Percentiles rank a stretch among this genome's conserved stretches.
Evolutionary conservation across 1,140 invertebrate species (phyloP).

Genomic region (Dysdera silvatica): DNA sequence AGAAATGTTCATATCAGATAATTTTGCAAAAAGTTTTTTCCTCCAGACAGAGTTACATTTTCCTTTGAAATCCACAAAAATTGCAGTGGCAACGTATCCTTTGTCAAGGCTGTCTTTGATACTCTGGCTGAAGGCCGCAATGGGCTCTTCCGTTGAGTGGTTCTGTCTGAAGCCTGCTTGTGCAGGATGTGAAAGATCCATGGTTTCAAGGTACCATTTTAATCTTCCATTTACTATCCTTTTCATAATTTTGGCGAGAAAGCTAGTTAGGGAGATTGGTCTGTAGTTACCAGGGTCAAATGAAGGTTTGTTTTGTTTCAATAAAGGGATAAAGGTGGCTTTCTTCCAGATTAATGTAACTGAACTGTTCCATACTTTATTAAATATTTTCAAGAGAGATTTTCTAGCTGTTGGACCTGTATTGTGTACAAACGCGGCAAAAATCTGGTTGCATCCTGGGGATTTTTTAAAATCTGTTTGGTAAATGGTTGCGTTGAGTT

Average conservation of each 20-base stretch:
- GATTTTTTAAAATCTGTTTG: not conserved
- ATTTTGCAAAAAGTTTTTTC: not conserved
- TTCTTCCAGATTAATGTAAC: conserved; percentile 5
- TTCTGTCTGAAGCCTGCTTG: conserved; percentile 12
- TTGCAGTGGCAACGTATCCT: not conserved
- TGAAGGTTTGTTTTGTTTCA: conserved; percentile 11
- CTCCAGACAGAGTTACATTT: not conserved
- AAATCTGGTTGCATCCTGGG: not conserved
- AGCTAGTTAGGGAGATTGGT: not conserved
- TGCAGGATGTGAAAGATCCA: not conserved
- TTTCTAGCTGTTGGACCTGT: not conserved
- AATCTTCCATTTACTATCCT: not conserved
- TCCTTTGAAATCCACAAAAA: conserved; percentile 7
- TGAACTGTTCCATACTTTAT: conserved; percentile 2
- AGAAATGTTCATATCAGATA: not conserved
- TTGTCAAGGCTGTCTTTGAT: conserved; percentile 15
- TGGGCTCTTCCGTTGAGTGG: not conserved
- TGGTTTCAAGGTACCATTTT: not conserved
- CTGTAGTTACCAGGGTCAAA: not conserved
- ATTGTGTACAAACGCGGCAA: conserved; percentile 1
- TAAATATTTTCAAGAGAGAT: conserved; percentile 5
- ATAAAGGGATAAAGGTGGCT: conserved; percentile 8
- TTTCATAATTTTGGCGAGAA: not conserved
- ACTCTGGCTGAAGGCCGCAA: conserved; percentile 1
- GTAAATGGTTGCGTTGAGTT: not conserved